Evolutionary conservation across 2,888 invertebrate genomes (phyloP).

Genomic region (Holacanthella duospinosa): DNA sequence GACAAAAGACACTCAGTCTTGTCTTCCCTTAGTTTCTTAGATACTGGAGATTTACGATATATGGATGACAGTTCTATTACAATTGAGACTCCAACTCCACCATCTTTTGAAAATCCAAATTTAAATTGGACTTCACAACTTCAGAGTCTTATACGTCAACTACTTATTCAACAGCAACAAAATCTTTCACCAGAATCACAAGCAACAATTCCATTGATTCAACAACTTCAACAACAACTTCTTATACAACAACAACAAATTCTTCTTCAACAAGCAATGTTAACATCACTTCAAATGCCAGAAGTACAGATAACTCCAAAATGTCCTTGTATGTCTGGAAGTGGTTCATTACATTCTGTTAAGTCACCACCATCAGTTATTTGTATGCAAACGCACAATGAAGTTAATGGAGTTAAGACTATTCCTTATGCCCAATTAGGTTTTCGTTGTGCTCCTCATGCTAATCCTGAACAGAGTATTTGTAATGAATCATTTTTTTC

Average conservation of each 20-base stretch:
- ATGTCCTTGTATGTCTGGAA: slow-evolving; percentile 34
- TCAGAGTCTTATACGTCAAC: slow-evolving; percentile 34
- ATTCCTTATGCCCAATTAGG: not conserved
- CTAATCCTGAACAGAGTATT: slow-evolving; percentile 1
- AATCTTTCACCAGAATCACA: slow-evolving; percentile 35
- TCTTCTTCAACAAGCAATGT: slow-evolving; percentile 36
- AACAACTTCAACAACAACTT: slow-evolving; percentile 37
- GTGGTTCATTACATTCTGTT: slow-evolving; percentile 41
- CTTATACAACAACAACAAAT: slow-evolving; percentile 37
- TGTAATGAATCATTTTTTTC: not conserved
- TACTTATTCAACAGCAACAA: slow-evolving; percentile 36
- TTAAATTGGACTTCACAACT: slow-evolving; percentile 29
- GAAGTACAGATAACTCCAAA: slow-evolving; percentile 15
- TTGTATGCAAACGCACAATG: not conserved
- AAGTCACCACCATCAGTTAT: slow-evolving; percentile 36
- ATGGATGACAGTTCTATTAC: slow-evolving; percentile 86
- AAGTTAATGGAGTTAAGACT: not conserved
- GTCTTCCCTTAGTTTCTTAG: slow-evolving; percentile 49
- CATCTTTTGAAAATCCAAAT: slow-evolving; percentile 43
- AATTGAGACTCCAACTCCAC: slow-evolving; percentile 56
- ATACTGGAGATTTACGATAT: slow-evolving; percentile 67
- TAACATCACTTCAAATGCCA: slow-evolving; percentile 36
- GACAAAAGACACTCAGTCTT: slow-evolving; percentile 35
- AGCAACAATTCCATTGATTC: slow-evolving; percentile 35
- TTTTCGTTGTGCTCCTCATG: slow-evolving; percentile 1